Conservation (phyloP, 2,113 vertebrate species). For the Formicarius rufipectus region DNA sequence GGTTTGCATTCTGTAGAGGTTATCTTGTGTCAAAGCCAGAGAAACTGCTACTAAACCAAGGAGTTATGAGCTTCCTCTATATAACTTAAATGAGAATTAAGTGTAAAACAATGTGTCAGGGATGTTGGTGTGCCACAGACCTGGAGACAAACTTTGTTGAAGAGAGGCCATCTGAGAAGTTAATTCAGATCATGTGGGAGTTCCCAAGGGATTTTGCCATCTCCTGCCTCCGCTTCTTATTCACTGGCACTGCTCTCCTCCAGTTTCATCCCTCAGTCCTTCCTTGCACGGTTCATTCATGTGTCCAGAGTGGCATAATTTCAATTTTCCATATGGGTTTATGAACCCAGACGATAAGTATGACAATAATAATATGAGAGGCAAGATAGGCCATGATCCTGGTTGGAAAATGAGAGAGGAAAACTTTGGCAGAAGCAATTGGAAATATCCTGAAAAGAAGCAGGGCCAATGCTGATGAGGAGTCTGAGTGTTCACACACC, state of each 20-base stretch:
- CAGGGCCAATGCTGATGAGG: not conserved
- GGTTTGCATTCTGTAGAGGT: not conserved
- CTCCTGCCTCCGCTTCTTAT: not conserved
- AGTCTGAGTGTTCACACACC: not conserved
- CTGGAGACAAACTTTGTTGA: not conserved
- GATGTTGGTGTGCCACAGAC: not conserved
- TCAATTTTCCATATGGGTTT: not conserved
- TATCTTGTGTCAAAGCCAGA: conserved; percentile 17
- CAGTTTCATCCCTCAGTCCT: not conserved
- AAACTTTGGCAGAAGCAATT: not conserved
- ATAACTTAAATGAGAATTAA: not conserved
- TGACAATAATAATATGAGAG: not conserved
- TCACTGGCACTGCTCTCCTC: not conserved
- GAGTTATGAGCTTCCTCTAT: not conserved
- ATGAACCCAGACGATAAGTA: not conserved
- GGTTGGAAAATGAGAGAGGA: not conserved
- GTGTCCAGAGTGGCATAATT: not conserved
- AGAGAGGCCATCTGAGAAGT: not conserved
- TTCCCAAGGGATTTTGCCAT: not conserved
- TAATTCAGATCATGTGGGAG: not conserved
- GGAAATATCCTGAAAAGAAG: not conserved
- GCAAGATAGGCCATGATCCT: not conserved
- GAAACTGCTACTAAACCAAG: not conserved
- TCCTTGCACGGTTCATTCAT: not conserved
- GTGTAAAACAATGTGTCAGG: not conserved